Evolutionary conservation across 1,140 invertebrate species (phyloP).

Genomic region (Nasonia giraulti): DNA sequence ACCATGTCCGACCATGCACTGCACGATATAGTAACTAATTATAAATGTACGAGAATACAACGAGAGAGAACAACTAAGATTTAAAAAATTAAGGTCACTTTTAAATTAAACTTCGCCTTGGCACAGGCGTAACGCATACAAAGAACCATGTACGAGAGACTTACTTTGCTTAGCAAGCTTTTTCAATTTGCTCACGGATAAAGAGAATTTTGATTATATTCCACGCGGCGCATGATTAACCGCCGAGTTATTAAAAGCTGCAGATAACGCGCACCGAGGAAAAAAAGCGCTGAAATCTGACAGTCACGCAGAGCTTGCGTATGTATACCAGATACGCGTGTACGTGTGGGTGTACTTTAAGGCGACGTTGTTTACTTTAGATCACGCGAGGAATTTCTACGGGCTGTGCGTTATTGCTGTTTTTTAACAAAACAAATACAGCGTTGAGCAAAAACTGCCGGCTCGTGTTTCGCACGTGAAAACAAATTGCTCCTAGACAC

Average conservation of each 20-base stretch:
- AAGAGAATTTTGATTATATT: conserved; percentile 1
- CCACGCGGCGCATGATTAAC: background rate
- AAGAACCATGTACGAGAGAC: background rate
- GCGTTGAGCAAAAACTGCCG: background rate
- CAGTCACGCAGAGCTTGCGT: background rate
- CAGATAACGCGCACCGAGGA: background rate
- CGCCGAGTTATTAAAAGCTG: background rate
- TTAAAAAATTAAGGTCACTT: background rate
- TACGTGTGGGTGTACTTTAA: no score
- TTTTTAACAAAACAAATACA: background rate
- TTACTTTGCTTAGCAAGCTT: background rate
- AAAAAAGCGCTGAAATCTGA: background rate
- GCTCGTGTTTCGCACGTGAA: background rate
- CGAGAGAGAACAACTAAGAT: background rate
- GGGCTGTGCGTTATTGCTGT: background rate
- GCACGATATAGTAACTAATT: background rate
- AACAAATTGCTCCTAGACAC: background rate
- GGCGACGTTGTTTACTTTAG: background rate
- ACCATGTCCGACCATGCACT: no score
- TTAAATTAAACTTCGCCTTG: background rate
- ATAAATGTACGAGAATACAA: background rate
- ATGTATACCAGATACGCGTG: no score
- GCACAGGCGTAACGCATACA: background rate
- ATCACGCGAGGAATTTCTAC: background rate
- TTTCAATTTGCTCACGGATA: background rate